These are phyloP conservation scores for Eubasilissa regina DNA, from an alignment of 1,140 invertebrate genomes.

Conservation along the genomic window DNA sequence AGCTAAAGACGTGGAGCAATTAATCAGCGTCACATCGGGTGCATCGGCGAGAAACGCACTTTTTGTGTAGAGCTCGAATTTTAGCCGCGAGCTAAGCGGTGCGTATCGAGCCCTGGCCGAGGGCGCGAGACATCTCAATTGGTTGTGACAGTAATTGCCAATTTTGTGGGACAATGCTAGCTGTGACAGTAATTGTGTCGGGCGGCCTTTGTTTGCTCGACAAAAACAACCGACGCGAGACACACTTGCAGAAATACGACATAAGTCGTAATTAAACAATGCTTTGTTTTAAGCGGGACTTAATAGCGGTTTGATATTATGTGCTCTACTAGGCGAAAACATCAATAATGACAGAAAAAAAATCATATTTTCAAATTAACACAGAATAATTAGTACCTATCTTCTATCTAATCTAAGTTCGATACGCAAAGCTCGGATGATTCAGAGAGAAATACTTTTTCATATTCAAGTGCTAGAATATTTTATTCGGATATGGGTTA, in stretches of 20 bases:
- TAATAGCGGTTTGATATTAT: background rate
- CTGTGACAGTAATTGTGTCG: conserved; percentile 34
- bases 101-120: background rate
- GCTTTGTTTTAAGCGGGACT: conserved; percentile 29
- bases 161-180: conserved; percentile 46
- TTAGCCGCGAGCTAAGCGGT: background rate
- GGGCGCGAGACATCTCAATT: conserved; percentile 41
- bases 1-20: too few relatives aligned
- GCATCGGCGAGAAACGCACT: background rate
- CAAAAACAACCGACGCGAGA: conserved; percentile 22
- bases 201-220: conserved; percentile 20
- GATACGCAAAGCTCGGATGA: too few relatives aligned
- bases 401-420: too few relatives aligned
- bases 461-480: too few relatives aligned
- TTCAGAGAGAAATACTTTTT: too few relatives aligned
- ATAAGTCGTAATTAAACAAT: conserved; percentile 34
- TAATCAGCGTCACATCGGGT: too few relatives aligned
- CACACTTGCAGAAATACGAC: background rate
- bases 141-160: conserved; percentile 50
- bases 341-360: too few relatives aligned
- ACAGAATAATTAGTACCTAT: too few relatives aligned
- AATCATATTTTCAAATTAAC: too few relatives aligned
- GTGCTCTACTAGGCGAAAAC: too few relatives aligned
- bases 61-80: background rate
- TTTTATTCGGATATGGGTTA: too few relatives aligned